phyloP scores from a whole-genome alignment of 2,888 invertebrate species.

The Athrips mouffetella region DNA sequence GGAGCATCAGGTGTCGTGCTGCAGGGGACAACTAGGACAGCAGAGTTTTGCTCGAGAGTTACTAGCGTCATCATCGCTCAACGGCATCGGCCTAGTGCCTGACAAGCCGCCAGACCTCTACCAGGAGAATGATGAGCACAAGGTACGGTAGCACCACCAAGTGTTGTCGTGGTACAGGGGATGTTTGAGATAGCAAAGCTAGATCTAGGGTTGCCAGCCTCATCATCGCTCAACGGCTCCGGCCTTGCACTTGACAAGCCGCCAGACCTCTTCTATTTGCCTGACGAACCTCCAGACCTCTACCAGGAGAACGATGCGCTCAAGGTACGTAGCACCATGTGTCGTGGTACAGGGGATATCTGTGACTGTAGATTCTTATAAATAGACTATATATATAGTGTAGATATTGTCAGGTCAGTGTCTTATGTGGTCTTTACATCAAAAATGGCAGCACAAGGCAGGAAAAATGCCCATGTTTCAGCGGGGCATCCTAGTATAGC shows the following conservation, averaged over 20 bases:
- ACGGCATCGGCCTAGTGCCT: constrained; percentile 89
- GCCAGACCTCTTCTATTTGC: constrained; percentile 89
- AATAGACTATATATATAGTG: no score
- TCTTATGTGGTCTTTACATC: no score
- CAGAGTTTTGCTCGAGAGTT: constrained; percentile 87
- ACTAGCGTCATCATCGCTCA: constrained; percentile 90
- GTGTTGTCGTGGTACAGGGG: constrained; percentile 92
- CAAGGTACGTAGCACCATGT: no score
- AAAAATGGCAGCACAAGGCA: no score
- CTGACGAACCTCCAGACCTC: constrained; percentile 90
- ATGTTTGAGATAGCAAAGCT: constrained; percentile 93
- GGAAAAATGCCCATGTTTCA: no score
- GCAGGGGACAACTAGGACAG: constrained; percentile 95
- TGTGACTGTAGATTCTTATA: constrained; percentile 91
- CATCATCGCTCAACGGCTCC: constrained; percentile 91
- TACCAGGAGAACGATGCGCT: constrained; percentile 93
- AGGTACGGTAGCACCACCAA: no score
- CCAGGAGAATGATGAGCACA: constrained; percentile 91
- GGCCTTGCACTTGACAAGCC: constrained; percentile 91
- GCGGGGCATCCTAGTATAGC: no score
- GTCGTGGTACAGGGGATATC: constrained; percentile 92
- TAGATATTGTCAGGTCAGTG: no score
- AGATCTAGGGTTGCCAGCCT: constrained; percentile 90
- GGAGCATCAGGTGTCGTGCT: no score
- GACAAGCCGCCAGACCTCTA: constrained; percentile 91